Conservation (phyloP, 2,888 invertebrate genomes). For the Pristionchus japonicus region DNA sequence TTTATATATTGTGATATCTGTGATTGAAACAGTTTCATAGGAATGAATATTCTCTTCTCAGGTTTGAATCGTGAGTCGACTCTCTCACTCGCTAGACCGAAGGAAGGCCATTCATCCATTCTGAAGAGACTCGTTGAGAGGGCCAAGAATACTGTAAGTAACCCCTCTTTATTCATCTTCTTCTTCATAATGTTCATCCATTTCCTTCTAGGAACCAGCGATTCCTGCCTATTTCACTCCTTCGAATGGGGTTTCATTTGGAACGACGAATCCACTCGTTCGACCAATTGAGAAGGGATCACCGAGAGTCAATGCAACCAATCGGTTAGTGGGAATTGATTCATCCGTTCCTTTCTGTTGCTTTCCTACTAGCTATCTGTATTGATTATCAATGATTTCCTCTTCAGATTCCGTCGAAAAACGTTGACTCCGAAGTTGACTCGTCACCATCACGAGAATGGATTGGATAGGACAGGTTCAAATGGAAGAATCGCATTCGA, state of each 20-base stretch:
- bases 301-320: background rate
- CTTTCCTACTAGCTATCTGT: too few species aligned
- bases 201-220: slow-evolving; percentile 46
- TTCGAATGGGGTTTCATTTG: slow-evolving; percentile 54
- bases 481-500: slow-evolving; percentile 42
- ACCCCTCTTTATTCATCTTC: background rate
- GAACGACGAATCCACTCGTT: slow-evolving; percentile 41
- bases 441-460: slow-evolving; percentile 6
- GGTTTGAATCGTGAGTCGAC: slow-evolving; percentile 62
- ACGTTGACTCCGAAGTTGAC: slow-evolving; percentile 45
- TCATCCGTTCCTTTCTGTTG: background rate
- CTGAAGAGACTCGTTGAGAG: slow-evolving; percentile 55
- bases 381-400: too few species aligned
- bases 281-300: background rate
- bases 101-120: slow-evolving; percentile 52
- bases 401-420: slow-evolving; percentile 32
- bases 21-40: background rate
- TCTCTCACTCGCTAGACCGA: slow-evolving; percentile 55
- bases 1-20: background rate
- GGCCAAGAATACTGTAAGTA: slow-evolving; percentile 46
- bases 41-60: slow-evolving; percentile 45
- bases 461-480: background rate
- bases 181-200: background rate
- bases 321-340: background rate
- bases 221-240: slow-evolving; percentile 48